Evolutionary conservation across 2,888 invertebrate species (phyloP).

Genomic region (Agonum fuliginosum): DNA sequence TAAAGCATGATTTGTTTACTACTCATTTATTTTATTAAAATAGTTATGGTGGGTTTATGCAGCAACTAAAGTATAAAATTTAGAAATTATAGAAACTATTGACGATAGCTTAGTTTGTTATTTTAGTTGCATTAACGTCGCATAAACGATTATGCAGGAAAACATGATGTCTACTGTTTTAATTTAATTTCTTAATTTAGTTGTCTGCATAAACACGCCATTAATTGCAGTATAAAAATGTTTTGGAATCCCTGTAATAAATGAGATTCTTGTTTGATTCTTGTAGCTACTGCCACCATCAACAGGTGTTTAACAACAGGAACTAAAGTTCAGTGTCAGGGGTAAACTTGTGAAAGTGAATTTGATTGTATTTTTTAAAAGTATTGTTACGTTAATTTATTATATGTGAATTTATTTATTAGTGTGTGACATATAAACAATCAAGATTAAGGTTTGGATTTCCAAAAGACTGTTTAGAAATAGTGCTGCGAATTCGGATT

Average conservation of each 20-base stretch:
- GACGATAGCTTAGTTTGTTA: too few species aligned
- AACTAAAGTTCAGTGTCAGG: constrained; percentile 60
- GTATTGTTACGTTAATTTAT: constrained; percentile 10
- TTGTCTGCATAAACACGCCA: too few species aligned
- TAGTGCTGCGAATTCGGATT: constrained; percentile 2
- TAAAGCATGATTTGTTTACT: too few species aligned
- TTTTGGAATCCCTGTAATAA: constrained; percentile 37
- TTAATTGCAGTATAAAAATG: neutral
- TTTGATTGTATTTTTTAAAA: constrained; percentile 47
- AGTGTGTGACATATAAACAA: constrained; percentile 19
- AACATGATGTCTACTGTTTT: too few species aligned
- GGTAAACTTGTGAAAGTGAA: constrained; percentile 58
- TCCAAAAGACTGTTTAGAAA: neutral
- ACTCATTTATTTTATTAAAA: too few species aligned
- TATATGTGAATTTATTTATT: constrained; percentile 32
- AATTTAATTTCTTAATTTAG: too few species aligned
- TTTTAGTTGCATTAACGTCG: too few species aligned
- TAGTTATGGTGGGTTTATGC: too few species aligned
- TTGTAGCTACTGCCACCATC: constrained; percentile 52
- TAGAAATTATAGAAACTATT: too few species aligned
- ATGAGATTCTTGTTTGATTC: constrained; percentile 16
- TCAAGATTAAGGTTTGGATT: constrained; percentile 7
- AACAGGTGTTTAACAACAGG: constrained; percentile 11
- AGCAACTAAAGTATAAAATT: too few species aligned
- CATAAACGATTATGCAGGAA: too few species aligned